Base-by-base conservation (phyloP, 1,140 invertebrate species). In the Drosophila yakuba region DNA sequence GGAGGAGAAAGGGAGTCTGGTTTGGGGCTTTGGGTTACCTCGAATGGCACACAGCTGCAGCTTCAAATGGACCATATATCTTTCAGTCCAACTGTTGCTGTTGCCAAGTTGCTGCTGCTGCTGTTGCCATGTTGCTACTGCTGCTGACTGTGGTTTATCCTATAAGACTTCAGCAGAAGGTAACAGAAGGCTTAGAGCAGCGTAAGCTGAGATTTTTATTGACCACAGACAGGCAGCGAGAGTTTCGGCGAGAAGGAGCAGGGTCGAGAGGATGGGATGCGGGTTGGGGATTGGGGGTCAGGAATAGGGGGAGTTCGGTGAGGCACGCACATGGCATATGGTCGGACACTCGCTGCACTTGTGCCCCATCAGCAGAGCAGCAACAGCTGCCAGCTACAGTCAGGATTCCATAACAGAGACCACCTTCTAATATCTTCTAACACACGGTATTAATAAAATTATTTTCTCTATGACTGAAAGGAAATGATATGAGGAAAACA, bases 11-110 rank as follows among this genome's bases (percentile, higher is more conserved):
- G 35, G 36, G 14, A 45, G 32, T 55, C 56, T 55, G 58, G 73
- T 56, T 41, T 41, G 62, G 54, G 60, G 59, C 68, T 56, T 74
- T 64, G 72, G 72, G 67, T 71, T 71, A 71, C 67, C 64, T 36
- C 67, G 67, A 48, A 47, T 56, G 64, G 75, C 82, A 60, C 84
- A 89, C 83, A 88, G 80, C 80, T 83, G 83, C 83, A 78, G 69
- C 76, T 74, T 77, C 83, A 89, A 89, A 88, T 86, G 82, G 83
- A 88, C 84, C 84, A 88, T 73, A 83, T 89, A 88, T 83, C 79
- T 89, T 89, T 88, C 76, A 89, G 76, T 79, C 75, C 83, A 88
- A 88, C 84, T 80, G 83, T 83, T 88, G 73, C 78, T 78, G 79
- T 50, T 71, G 67, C 67, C 66, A 52, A 75, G 74, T 48, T 74